A percentile compares a stretch with the other conserved stretches of the same genome.
Evolutionary conservation across 2,113 vertebrate genomes (phyloP).

Genomic region (Todiramphus chloris): DNA sequence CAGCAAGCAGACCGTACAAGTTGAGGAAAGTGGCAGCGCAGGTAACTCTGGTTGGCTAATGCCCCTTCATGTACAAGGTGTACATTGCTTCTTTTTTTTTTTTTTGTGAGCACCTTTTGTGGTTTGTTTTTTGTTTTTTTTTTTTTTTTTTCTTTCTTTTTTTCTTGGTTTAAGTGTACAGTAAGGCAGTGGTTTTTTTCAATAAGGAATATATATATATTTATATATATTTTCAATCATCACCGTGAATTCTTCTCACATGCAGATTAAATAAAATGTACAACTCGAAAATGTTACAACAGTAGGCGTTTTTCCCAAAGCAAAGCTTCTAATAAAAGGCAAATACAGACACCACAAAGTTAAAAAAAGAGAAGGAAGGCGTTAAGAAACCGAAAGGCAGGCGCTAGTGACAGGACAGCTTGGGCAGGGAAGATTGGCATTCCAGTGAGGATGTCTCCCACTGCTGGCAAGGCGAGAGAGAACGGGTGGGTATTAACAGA

Average conservation of each 20-base stretch:
- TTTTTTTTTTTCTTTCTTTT: constrained; percentile 57
- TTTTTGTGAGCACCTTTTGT: constrained; percentile 74
- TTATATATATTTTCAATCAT: constrained; percentile 53
- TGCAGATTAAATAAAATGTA: constrained; percentile 81
- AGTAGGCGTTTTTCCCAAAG: constrained; percentile 52
- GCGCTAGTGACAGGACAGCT: constrained; percentile 62
- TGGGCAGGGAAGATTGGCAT: constrained; percentile 60
- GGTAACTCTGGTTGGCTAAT: constrained; percentile 83
- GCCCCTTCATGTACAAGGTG: constrained; percentile 80
- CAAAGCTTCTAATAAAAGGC: constrained; percentile 64
- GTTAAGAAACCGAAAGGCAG: not conserved
- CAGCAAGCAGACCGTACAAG: constrained; percentile 75
- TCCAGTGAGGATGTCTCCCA: constrained; percentile 50
- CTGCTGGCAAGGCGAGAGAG: constrained; percentile 34
- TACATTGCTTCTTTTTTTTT: constrained; percentile 51
- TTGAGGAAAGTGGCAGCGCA: constrained; percentile 77
- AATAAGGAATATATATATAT: constrained; percentile 77
- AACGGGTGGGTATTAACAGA: constrained; percentile 51
- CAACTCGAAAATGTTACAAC: constrained; percentile 74
- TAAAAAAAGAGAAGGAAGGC: constrained; percentile 51
- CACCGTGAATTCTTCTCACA: constrained; percentile 71
- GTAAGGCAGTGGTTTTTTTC: constrained; percentile 88
- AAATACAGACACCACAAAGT: constrained; percentile 53
- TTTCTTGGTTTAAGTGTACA: constrained; percentile 76
- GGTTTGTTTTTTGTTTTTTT: constrained; percentile 49